Percentiles rank a stretch among this genome's conserved stretches.
Evolutionary conservation across 2,113 vertebrate species (phyloP).

Genomic region (Mesembrinibis cayennensis): DNA sequence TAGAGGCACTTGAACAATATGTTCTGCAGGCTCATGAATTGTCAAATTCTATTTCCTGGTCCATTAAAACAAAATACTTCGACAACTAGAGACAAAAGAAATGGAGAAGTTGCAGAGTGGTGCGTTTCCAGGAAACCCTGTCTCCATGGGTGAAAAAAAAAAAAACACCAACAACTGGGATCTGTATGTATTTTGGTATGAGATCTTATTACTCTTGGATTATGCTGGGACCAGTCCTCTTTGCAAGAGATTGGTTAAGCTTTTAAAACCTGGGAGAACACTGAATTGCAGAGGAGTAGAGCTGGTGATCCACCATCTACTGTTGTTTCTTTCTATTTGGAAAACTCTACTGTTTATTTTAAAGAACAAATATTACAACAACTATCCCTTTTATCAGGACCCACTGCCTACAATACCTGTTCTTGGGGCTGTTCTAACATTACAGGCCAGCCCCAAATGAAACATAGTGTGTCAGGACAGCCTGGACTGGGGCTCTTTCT

Average conservation of each 20-base stretch:
- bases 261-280: neutral
- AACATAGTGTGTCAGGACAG: neutral
- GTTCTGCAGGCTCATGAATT: neutral
- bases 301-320: neutral
- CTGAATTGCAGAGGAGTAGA: neutral
- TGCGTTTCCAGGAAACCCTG: neutral
- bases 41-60: neutral
- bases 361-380: neutral
- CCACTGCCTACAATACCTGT: neutral
- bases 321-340: neutral
- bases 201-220: neutral
- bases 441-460: neutral
- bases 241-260: fast-evolving
- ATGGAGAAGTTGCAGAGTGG: neutral
- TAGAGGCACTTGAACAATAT: neutral
- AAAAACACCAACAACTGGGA: neutral
- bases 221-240: neutral
- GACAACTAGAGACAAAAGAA: neutral
- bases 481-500: neutral
- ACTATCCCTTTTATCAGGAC: neutral
- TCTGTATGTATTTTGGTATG: neutral
- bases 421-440: neutral
- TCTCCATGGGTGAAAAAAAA: neutral
- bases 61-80: neutral
- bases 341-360: neutral